A percentile compares a stretch with the other conserved stretches of the same genome.
These are phyloP conservation scores for Aurelia coerulea DNA, from an alignment of 30 jellyfish, hydroid and myxozoan species.

Conservation along the genomic window DNA sequence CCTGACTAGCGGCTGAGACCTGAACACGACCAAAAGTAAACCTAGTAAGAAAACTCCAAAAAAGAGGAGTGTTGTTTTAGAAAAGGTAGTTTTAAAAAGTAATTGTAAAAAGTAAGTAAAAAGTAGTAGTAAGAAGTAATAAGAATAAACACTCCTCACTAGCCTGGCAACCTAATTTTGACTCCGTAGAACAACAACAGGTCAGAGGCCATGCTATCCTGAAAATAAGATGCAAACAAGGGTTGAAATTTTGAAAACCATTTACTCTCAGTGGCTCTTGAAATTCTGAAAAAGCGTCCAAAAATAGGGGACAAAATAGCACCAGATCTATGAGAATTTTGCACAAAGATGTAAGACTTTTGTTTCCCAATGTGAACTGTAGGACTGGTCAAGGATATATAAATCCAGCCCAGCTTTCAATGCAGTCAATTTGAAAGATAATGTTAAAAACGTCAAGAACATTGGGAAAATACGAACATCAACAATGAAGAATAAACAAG, in stretches of 20 bases:
- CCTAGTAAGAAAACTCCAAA: slow-evolving; percentile 49
- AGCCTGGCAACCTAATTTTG: slow-evolving; percentile 81
- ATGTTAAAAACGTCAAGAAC: too few relatives aligned
- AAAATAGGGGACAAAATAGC: slow-evolving; percentile 3
- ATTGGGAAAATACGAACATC: too few relatives aligned
- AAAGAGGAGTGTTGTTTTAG: slow-evolving; percentile 77
- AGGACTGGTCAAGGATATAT: too few relatives aligned
- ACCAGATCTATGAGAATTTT: not conserved
- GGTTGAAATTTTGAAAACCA: slow-evolving; percentile 27
- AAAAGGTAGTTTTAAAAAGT: slow-evolving; percentile 49
- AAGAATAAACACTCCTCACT: slow-evolving; percentile 70
- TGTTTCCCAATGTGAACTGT: too few relatives aligned
- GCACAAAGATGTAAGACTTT: too few relatives aligned
- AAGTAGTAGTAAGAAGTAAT: slow-evolving; percentile 62
- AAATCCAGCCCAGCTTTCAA: too few relatives aligned
- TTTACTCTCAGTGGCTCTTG: not conserved
- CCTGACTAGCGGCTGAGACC: not conserved
- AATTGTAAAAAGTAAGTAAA: slow-evolving; percentile 37
- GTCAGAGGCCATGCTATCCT: slow-evolving; percentile 75
- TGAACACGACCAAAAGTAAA: not conserved
- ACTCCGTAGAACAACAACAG: slow-evolving; percentile 65
- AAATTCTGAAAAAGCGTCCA: slow-evolving; percentile 41
- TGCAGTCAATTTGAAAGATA: too few relatives aligned
- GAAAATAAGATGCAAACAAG: slow-evolving; percentile 71
- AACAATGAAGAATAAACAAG: too few relatives aligned